Base-by-base conservation (phyloP, 30 jellyfish, hydroid and myxozoan species). In the Hydractinia echinata region DNA sequence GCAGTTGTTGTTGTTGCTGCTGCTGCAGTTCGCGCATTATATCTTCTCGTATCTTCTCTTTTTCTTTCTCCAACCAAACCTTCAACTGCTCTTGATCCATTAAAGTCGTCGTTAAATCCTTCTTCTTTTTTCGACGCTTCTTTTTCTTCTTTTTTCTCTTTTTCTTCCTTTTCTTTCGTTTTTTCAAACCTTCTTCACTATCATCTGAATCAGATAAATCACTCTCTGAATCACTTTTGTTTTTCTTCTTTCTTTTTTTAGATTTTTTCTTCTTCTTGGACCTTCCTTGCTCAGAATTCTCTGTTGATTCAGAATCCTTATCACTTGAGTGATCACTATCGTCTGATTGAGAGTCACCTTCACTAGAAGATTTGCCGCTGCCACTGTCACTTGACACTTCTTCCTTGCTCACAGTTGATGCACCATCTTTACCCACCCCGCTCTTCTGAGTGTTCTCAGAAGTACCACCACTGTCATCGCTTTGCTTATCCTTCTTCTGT, bases 191-290 rank as follows among this genome's bases (percentile, higher is more conserved):
- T 3, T 13, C 39, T 6, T 64, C 74, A 64, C 18, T 64, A 4
- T 64, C 74, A 64, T 44, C 19, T 64, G 19, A 44, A 13, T 64
- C 74, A 58, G 18, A 11, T 44, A 44, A n/a, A 64, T 9, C 39
- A 44, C 39, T 51, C 19, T 51, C 39, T n/a, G 5, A n/a, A 6
- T 64, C 74, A 13, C 74, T 64, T 13, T 64, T 51, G 39, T 13
- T 64, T 64, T 64, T 64, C 16, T 13, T 64, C 74, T 64, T 64
- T 64, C 9, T 6, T 6, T 64, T 64, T 13, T 13, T 64, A 13
- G 69, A 58, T 51, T 64, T 64, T 51, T 64, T 64, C 74, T 64
- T 64, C 74, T 64, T 64, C 74, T 51, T 64, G 19, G 19, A n/a
- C 74, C 39, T 64, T 13, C 39, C 44, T 30, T 30, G 44, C 44